These are phyloP conservation scores for Hyalella azteca DNA, from an alignment of 2,888 invertebrate genomes.

Conservation along the genomic window DNA sequence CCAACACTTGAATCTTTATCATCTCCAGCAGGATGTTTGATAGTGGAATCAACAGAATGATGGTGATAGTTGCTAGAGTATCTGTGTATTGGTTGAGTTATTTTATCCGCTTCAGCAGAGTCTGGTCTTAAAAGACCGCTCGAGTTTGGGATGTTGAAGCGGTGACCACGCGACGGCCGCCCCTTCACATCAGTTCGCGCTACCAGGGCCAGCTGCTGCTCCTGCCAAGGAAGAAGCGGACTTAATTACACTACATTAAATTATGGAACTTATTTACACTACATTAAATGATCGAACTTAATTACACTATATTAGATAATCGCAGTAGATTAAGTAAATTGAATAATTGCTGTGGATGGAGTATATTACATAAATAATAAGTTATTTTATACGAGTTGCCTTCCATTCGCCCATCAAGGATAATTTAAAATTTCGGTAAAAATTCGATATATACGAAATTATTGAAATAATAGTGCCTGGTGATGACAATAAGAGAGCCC, in stretches of 20 bases:
- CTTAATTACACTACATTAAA: neutral
- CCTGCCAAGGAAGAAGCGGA: constrained; percentile 60
- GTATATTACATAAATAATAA: neutral
- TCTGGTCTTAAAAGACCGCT: no score
- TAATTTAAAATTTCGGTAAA: neutral
- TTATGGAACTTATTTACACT: neutral
- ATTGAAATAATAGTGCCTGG: neutral
- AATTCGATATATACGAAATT: neutral
- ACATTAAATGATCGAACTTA: neutral
- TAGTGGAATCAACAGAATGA: no score
- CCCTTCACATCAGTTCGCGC: constrained; percentile 59
- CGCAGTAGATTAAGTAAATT: neutral
- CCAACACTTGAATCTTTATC: no score
- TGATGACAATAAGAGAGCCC: constrained; percentile 26
- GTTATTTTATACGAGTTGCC: neutral
- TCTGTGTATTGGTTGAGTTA: no score
- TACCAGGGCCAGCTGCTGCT: constrained; percentile 62
- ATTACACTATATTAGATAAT: neutral
- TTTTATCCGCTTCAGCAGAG: no score
- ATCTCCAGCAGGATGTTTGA: no score
- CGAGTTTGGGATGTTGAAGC: constrained; percentile 27
- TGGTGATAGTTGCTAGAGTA: no score
- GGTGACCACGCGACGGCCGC: constrained; percentile 6
- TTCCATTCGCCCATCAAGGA: neutral
- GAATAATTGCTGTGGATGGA: neutral